Conservation (phyloP, 2,888 invertebrate genomes). For the Meandrusa payeni region DNA sequence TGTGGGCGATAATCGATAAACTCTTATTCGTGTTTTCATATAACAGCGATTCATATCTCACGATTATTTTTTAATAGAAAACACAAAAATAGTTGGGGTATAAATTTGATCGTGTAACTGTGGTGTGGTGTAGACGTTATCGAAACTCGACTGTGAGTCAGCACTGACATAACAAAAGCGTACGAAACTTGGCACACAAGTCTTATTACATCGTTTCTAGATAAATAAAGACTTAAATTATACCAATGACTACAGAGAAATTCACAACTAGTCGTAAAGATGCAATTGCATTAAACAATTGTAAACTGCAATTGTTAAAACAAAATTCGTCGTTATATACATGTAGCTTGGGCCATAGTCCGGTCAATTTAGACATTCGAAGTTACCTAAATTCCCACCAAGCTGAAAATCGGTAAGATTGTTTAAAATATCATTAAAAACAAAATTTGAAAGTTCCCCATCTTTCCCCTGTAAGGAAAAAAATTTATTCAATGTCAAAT, state of each 20-base stretch:
- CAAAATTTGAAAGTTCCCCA: too few species aligned
- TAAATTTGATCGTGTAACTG: slow-evolving; percentile 12
- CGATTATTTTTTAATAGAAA: neutral
- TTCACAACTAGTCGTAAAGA: slow-evolving; percentile 29
- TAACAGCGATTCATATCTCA: too few species aligned
- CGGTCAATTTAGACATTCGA: too few species aligned
- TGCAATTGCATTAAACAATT: too few species aligned
- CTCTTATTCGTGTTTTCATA: too few species aligned
- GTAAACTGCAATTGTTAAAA: slow-evolving; percentile 20
- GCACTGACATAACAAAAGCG: slow-evolving; percentile 54
- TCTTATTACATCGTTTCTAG: slow-evolving; percentile 51
- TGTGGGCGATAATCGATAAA: slow-evolving; percentile 33
- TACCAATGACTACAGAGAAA: slow-evolving; percentile 46
- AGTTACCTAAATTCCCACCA: too few species aligned
- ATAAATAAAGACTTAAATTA: slow-evolving; percentile 70
- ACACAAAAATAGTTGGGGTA: slow-evolving; percentile 7
- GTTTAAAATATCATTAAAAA: too few species aligned
- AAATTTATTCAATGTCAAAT: too few species aligned
- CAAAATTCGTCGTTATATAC: slow-evolving; percentile 10
- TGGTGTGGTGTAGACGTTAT: slow-evolving; percentile 4
- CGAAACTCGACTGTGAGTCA: slow-evolving; percentile 24
- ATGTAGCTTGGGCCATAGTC: neutral
- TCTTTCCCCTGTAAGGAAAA: too few species aligned
- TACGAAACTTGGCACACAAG: slow-evolving; percentile 53
- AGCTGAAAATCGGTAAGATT: too few species aligned